phyloP scores from a whole-genome alignment of 2,888 invertebrate species.

The Melanostoma mellinum region DNA sequence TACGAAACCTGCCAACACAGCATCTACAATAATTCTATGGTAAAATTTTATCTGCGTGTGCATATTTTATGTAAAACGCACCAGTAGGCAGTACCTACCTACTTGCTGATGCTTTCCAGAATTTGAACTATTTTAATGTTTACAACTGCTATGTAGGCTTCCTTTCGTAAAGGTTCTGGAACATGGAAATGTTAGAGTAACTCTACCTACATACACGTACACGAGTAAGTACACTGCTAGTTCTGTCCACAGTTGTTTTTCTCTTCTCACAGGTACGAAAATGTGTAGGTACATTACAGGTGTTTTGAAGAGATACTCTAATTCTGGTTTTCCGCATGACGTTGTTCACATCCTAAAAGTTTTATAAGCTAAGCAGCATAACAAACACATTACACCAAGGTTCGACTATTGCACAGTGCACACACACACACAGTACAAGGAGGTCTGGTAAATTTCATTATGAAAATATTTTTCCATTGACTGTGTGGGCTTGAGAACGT shows the following conservation, averaged over 20 bases:
- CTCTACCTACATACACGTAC: background rate
- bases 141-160: too few species aligned
- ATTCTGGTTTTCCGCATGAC: slow-evolving; percentile 66
- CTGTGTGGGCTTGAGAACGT: background rate
- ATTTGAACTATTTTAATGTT: too few species aligned
- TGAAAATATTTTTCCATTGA: background rate
- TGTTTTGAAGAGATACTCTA: slow-evolving; percentile 53
- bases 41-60: too few species aligned
- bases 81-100: too few species aligned
- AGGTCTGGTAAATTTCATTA: slow-evolving; percentile 25
- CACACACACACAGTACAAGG: slow-evolving; percentile 2
- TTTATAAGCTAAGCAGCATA: slow-evolving; percentile 49
- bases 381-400: slow-evolving; percentile 24
- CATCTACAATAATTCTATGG: too few species aligned
- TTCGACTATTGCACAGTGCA: background rate
- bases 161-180: too few species aligned
- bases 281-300: slow-evolving; percentile 27
- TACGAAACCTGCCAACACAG: too few species aligned
- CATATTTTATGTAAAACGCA: too few species aligned
- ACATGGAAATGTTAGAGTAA: too few species aligned
- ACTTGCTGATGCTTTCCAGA: too few species aligned
- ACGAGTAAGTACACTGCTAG: background rate
- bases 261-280: background rate
- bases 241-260: background rate
- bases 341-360: slow-evolving; percentile 58